Evolutionary conservation across 1,140 invertebrate genomes (phyloP).

Genomic region (Plectrocnemia conspersa): DNA sequence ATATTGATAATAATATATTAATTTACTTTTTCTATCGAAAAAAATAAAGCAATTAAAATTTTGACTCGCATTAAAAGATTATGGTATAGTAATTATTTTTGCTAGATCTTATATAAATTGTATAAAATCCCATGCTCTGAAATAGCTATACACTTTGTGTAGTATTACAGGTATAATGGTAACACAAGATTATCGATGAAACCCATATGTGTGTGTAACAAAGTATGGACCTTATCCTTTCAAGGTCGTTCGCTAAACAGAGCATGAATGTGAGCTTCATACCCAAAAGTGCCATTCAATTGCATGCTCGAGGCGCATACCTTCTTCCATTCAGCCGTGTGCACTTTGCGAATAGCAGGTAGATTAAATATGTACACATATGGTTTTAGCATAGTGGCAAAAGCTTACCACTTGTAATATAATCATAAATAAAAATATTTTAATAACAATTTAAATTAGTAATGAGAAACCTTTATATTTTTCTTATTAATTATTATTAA

Average conservation of each 20-base stretch:
- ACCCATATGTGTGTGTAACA: not conserved
- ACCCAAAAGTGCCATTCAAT: conserved; percentile 31
- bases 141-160: too few species aligned
- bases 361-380: conserved; percentile 8
- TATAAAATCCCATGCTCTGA: too few species aligned
- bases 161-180: too few species aligned
- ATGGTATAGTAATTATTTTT: too few species aligned
- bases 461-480: not conserved
- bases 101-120: too few species aligned
- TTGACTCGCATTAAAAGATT: too few species aligned
- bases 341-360: conserved; percentile 32
- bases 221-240: not conserved
- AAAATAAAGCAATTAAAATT: too few species aligned
- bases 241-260: conserved; percentile 17
- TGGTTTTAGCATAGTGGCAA: conserved; percentile 11
- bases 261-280: conserved; percentile 16
- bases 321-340: conserved; percentile 27
- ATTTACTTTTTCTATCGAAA: too few species aligned
- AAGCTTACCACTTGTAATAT: not conserved
- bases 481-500: not conserved
- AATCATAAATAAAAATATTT: too few species aligned
- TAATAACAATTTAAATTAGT: not conserved
- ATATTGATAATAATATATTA: too few species aligned
- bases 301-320: conserved; percentile 24
- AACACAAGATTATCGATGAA: not conserved